Conservation (phyloP, 1,140 invertebrate species). For the Heliconius melpomene region DNA sequence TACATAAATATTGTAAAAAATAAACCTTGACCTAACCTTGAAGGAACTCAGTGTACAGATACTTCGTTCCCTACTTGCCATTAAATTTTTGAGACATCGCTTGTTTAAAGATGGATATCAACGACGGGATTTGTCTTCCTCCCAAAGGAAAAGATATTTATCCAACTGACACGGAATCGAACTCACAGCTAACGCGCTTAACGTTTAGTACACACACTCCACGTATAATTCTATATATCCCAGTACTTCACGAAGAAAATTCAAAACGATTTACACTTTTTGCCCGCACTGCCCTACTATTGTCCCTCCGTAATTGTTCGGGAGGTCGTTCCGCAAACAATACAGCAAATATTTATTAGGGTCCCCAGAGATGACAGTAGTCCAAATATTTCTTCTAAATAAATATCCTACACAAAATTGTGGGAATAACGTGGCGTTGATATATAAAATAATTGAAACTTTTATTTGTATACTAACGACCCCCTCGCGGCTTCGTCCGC, state of each 20-base stretch:
- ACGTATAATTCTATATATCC: neutral
- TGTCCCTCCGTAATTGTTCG: slow-evolving; percentile 1
- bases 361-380: slow-evolving; percentile 4
- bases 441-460: neutral
- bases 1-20: too few relatives aligned
- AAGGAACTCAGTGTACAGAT: too few relatives aligned
- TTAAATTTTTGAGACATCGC: too few relatives aligned
- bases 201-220: too few relatives aligned
- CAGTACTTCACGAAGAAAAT: neutral
- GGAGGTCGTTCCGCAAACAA: slow-evolving; percentile 7
- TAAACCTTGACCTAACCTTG: too few relatives aligned
- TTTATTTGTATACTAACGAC: neutral
- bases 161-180: too few relatives aligned
- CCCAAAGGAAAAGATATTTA: too few relatives aligned
- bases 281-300: slow-evolving; percentile 7
- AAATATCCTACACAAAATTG: neutral
- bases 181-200: too few relatives aligned
- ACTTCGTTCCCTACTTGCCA: too few relatives aligned
- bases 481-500: neutral
- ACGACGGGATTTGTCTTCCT: too few relatives aligned
- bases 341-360: slow-evolving; percentile 15
- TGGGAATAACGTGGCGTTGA: neutral
- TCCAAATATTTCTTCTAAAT: slow-evolving; percentile 11
- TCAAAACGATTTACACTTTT: neutral
- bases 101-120: too few relatives aligned